Percentiles rank a stretch among this genome's conserved stretches.
These are phyloP conservation scores for Pristionchus japonicus DNA, from an alignment of 2,888 invertebrate genomes.

Conservation along the genomic window DNA sequence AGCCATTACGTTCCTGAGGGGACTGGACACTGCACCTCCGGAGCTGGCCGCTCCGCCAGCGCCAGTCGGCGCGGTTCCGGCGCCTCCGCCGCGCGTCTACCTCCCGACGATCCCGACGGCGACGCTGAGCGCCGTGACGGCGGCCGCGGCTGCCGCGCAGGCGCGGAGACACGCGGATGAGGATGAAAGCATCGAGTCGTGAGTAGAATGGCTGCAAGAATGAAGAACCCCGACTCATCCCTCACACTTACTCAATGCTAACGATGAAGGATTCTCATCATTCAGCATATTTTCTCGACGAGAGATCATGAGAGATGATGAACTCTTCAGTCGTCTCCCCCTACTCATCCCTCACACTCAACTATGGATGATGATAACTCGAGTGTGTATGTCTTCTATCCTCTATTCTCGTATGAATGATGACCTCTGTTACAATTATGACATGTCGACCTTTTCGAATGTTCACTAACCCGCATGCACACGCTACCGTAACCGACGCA, in stretches of 20 bases:
- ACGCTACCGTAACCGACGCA: neutral
- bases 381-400: neutral
- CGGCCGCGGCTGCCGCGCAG: constrained; percentile 1
- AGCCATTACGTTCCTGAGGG: constrained; percentile 62
- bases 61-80: neutral
- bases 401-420: constrained; percentile 1
- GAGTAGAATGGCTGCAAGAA: neutral
- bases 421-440: neutral
- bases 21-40: constrained; percentile 45
- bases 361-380: neutral
- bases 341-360: neutral
- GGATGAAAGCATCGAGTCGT: constrained; percentile 41
- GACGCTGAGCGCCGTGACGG: constrained; percentile 9
- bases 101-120: constrained; percentile 24
- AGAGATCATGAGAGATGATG: neutral
- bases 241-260: neutral
- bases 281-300: too few relatives aligned
- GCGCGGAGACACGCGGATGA: neutral
- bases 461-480: neutral
- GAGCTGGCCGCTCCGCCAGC: neutral
- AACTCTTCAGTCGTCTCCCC: neutral
- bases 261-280: too few relatives aligned
- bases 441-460: neutral
- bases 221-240: neutral
- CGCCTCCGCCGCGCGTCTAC: neutral